Percentiles rank a stretch among this genome's conserved stretches.
These are phyloP conservation scores for Meta bourneti DNA, from an alignment of 2,888 invertebrate genomes.

Conservation along the genomic window DNA sequence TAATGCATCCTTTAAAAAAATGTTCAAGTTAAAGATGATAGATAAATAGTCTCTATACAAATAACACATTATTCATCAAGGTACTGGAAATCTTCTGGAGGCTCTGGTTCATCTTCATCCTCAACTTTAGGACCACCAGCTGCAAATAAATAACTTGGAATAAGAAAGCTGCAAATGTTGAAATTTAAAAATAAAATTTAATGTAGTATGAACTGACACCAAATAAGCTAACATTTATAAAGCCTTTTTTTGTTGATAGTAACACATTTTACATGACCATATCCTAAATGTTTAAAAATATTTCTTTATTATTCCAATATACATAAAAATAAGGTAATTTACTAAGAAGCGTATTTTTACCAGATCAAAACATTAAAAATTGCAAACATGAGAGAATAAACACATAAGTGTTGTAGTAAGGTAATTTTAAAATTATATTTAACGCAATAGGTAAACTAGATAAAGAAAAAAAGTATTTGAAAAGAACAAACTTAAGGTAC, in stretches of 20 bases:
- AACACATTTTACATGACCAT: no score
- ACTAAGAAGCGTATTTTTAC: no score
- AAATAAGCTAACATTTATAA: not conserved
- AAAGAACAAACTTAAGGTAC: no score
- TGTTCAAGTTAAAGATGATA: constrained; percentile 56
- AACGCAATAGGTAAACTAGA: no score
- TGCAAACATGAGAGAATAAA: no score
- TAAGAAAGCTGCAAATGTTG: not conserved
- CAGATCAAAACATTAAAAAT: no score
- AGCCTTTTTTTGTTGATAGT: not conserved
- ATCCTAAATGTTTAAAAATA: no score
- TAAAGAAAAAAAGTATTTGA: no score
- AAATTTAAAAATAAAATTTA: not conserved
- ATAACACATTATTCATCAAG: constrained; percentile 84
- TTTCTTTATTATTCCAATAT: no score
- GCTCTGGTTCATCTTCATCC: constrained; percentile 97
- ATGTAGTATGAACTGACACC: not conserved
- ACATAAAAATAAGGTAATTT: no score
- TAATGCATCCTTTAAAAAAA: constrained; percentile 44
- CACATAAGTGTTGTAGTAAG: no score
- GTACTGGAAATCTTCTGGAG: constrained; percentile 98
- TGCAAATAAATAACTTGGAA: constrained; percentile 55
- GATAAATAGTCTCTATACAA: constrained; percentile 63
- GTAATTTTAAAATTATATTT: no score
- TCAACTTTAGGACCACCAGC: constrained; percentile 82